phyloP scores from a whole-genome alignment of 1,140 invertebrate species.

The Cyclargus thomasi region DNA sequence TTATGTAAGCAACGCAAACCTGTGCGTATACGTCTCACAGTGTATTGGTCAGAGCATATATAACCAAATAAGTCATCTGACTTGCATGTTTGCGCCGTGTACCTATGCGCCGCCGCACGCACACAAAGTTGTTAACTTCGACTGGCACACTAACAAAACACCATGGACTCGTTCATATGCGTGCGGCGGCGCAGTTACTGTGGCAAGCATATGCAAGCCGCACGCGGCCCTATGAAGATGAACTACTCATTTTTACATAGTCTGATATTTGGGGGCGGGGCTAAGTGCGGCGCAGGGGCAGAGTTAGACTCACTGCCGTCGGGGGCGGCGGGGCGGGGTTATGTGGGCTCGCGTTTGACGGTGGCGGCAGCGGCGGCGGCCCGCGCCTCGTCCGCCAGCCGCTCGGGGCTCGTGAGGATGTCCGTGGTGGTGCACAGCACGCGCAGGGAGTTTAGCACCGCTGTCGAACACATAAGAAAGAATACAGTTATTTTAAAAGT shows the following conservation, averaged over 20 bases:
- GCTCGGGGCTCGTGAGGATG: slow-evolving; percentile 90
- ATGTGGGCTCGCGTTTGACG: slow-evolving; percentile 64
- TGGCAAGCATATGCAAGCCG: too few relatives aligned
- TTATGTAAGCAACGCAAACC: neutral
- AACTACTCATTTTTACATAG: too few relatives aligned
- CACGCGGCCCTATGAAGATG: too few relatives aligned
- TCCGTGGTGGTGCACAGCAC: slow-evolving; percentile 94
- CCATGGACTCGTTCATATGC: too few relatives aligned
- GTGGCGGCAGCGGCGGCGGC: slow-evolving; percentile 73
- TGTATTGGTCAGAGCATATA: too few relatives aligned
- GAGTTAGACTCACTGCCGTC: neutral
- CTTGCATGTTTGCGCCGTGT: too few relatives aligned
- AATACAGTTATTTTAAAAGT: neutral
- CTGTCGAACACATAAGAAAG: slow-evolving; percentile 76
- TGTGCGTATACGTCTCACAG: neutral
- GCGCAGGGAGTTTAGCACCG: slow-evolving; percentile 92
- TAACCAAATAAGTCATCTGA: too few relatives aligned
- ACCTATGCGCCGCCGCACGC: too few relatives aligned
- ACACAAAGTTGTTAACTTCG: too few relatives aligned
- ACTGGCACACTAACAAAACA: too few relatives aligned
- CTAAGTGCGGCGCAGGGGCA: neutral
- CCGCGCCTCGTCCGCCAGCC: slow-evolving; percentile 90
- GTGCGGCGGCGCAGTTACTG: too few relatives aligned
- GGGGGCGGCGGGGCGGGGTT: slow-evolving; percentile 26
- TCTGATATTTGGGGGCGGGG: neutral